These are phyloP conservation scores for Oryzias curvinotus DNA, from an alignment of 2,113 vertebrate species.

Conservation along the genomic window DNA sequence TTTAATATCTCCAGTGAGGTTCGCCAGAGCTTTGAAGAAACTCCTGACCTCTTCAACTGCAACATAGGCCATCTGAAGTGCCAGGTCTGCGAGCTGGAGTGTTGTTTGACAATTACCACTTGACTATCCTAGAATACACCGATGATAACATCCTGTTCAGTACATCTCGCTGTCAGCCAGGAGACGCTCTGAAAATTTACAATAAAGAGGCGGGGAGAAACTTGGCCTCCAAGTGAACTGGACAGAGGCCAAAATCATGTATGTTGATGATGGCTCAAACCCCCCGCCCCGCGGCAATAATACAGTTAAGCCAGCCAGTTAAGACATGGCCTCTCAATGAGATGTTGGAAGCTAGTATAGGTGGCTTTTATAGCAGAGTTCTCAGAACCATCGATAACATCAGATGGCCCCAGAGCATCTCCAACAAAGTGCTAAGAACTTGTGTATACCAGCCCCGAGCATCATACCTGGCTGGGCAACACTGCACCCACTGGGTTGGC, in stretches of 20 bases:
- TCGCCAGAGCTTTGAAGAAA: background rate
- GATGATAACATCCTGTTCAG: background rate
- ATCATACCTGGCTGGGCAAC: background rate
- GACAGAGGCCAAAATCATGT: background rate
- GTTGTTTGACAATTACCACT: background rate
- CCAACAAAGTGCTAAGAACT: background rate
- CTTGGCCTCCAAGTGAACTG: background rate
- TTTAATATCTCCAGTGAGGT: no score
- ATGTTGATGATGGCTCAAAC: background rate
- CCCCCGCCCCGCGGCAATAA: background rate
- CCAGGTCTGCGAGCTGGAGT: background rate
- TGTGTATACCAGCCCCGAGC: background rate
- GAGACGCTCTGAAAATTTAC: background rate
- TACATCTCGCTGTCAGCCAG: background rate
- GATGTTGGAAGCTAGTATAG: no score
- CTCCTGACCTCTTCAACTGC: background rate
- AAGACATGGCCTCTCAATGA: background rate
- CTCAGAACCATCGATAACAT: background rate
- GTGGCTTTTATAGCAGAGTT: no score
- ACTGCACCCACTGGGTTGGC: background rate
- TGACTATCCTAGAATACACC: background rate
- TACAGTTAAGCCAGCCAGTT: background rate
- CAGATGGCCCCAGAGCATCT: background rate
- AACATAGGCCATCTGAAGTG: background rate
- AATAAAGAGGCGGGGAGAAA: background rate